Conservation (phyloP, 2,113 vertebrate genomes). For the Paralichthys olivaceus region DNA sequence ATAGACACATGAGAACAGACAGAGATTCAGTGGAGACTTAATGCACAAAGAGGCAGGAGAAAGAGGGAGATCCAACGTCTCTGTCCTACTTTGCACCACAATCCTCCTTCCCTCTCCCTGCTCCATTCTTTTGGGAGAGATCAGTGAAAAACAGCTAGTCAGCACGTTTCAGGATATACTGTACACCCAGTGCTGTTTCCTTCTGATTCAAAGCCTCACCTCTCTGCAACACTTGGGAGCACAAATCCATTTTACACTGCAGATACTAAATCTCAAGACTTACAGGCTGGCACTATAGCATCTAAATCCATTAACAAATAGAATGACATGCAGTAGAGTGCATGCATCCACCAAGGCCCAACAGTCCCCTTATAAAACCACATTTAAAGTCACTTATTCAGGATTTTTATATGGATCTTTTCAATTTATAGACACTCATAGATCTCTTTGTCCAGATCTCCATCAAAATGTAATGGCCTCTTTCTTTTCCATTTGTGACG, state of each 20-base stretch:
- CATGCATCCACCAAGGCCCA: too few species aligned
- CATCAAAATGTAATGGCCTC: too few species aligned
- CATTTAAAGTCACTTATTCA: too few species aligned
- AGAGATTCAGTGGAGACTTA: conserved; percentile 20
- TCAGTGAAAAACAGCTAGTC: conserved; percentile 56
- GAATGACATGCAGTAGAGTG: too few species aligned
- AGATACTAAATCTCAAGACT: neutral
- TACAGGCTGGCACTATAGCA: neutral
- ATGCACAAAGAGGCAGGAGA: conserved; percentile 18
- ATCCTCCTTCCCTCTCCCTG: conserved; percentile 21
- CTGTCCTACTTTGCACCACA: conserved; percentile 61
- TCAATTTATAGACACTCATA: too few species aligned
- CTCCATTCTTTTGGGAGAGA: conserved; percentile 57
- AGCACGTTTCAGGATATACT: conserved; percentile 50
- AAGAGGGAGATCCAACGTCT: conserved; percentile 30
- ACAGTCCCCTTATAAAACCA: too few species aligned
- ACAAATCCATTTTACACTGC: neutral
- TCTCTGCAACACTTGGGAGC: neutral
- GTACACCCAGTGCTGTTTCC: conserved; percentile 38
- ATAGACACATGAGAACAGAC: neutral
- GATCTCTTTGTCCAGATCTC: too few species aligned
- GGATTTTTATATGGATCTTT: too few species aligned
- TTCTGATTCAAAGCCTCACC: conserved; percentile 47
- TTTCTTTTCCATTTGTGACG: too few species aligned
- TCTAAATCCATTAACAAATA: neutral